Conservation (phyloP, 1,140 invertebrate genomes). For the Mizuhopecten yessoensis region DNA sequence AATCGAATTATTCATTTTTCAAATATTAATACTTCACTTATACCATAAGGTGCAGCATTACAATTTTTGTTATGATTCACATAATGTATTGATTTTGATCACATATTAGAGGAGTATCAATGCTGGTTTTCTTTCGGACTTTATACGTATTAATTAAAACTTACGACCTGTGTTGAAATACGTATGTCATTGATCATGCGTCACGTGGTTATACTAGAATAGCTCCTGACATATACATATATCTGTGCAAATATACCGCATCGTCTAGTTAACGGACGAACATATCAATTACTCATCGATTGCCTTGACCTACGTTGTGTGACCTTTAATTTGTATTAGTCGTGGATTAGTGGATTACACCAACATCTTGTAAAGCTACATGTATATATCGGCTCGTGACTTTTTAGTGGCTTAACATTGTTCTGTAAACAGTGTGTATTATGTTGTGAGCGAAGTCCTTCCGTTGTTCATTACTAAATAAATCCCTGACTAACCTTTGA, state of each 20-base stretch:
- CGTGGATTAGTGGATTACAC: background rate
- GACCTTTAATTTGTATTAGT: background rate
- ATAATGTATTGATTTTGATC: no score
- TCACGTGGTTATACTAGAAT: no score
- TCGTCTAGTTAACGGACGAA: no score
- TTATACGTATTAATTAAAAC: background rate
- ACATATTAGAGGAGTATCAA: no score
- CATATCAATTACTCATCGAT: background rate
- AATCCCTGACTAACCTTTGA: background rate
- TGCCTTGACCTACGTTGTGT: background rate
- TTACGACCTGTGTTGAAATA: background rate
- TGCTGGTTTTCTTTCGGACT: no score
- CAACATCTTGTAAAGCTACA: background rate
- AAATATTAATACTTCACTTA: no score
- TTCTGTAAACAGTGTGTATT: background rate
- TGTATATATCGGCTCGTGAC: background rate
- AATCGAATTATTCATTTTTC: no score
- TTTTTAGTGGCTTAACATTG: background rate
- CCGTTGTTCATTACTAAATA: background rate
- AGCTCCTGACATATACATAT: no score
- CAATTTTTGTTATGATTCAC: no score
- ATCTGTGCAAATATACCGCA: no score
- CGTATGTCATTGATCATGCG: no score
- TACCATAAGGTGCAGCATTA: no score
- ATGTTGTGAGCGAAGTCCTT: background rate